Evolutionary conservation across 2,113 vertebrate genomes (phyloP), one percentile per base, ranked within the genome.

Genomic region (Aepyceros melampus): DNA sequence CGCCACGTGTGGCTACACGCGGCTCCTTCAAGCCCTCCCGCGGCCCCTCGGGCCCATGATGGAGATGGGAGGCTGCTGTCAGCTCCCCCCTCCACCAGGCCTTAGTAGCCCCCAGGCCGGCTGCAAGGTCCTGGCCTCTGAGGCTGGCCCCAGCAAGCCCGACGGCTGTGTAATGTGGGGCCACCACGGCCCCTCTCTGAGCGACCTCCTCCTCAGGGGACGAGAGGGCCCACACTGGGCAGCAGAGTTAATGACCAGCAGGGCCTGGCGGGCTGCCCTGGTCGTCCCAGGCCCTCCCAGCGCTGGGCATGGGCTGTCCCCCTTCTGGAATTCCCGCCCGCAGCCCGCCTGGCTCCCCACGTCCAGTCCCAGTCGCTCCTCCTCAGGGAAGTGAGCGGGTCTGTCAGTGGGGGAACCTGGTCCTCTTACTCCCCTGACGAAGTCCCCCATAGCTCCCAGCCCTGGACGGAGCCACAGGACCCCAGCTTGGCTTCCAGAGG

Each of bases 291-390:
- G 27, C 7, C 14, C 43, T 53, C 31, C 31, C 14, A 23, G 14
- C n/a, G 58, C 27, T n/a, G 13, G 15, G 21, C 9, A 17, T 1
- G 0, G 1, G 21, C 27, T 5, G 43, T 2, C n/a, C 47, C 58
- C 16, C 15, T 76, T 43, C 55, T 27, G 33, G 36, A 29, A 11
- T 43, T 15, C 29, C 27, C 1, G 2, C 1, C 5, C 47, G 43
- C 5, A 2, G 90, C 51, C 81, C 14, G 4, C 15, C 79, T 16
- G 33, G 64, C 47, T 78, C 40, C 55, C 0, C 1, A 31, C 60
- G 51, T 81, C 55, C 23, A 60, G 82, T 40, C 40, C 53, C 21
- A 62, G 60, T 78, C 2, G 31, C 51, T 43, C 60, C 11, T 21
- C 49, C 47, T 83, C 88, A 56, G 67, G 49, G 83, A n/a, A 53